Percentiles rank a stretch among this genome's conserved stretches.
Conservation (phyloP, 1,140 invertebrate species). For the Steinernema feltiae region DNA sequence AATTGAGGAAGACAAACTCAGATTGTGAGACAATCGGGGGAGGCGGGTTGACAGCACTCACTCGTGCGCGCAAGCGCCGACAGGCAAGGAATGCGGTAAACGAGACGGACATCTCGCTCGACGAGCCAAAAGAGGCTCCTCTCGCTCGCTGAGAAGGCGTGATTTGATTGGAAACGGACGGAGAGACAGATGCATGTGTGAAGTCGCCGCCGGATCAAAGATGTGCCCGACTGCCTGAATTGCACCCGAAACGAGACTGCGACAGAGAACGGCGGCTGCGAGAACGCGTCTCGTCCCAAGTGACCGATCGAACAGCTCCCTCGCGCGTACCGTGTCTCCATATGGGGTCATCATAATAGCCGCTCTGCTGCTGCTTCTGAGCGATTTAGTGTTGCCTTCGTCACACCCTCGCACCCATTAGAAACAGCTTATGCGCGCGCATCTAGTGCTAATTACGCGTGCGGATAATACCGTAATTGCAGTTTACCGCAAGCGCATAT, state of each 20-base stretch:
- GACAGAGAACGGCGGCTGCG: not conserved
- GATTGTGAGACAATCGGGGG: too few relatives aligned
- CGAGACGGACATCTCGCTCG: not conserved
- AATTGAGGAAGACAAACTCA: too few relatives aligned
- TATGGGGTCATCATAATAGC: conserved; percentile 12
- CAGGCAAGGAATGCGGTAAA: conserved; percentile 3
- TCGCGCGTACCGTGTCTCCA: not conserved
- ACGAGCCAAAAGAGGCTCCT: not conserved
- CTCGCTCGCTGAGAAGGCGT: not conserved
- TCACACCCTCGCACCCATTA: not conserved
- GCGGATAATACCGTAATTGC: conserved; percentile 12
- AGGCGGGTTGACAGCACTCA: too few relatives aligned
- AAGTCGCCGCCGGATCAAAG: conserved; percentile 7
- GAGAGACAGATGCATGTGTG: conserved; percentile 7
- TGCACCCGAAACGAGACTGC: too few relatives aligned
- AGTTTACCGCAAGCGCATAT: not conserved
- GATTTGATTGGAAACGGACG: conserved; percentile 5
- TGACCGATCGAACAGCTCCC: conserved; percentile 8
- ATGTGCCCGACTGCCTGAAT: not conserved
- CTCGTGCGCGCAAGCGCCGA: not conserved
- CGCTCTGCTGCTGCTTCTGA: too few relatives aligned
- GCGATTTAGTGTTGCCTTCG: not conserved
- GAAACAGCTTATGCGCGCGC: conserved; percentile 1
- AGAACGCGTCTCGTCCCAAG: not conserved
- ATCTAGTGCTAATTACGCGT: too few relatives aligned